Base-by-base conservation (phyloP, 1,140 invertebrate species). In the Drosophila nikananu region DNA sequence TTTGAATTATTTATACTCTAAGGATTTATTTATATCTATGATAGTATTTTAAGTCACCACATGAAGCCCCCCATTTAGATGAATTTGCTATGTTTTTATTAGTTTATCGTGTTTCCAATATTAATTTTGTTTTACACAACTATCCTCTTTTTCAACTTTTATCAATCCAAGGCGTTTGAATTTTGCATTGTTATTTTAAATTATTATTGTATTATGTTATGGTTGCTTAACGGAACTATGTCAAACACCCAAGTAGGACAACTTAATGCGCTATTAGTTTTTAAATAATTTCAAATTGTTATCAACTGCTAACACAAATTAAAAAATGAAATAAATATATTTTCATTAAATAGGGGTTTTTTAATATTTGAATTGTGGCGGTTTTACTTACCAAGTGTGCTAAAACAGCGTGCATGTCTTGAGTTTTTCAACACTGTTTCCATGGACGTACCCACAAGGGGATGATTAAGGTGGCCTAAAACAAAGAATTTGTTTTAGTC, bases 171-270 rank as follows among this genome's bases (percentile, higher is more conserved):
- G 25, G 59, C 59, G 41, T 75, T 64, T 68, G 61, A 63, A 59
- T 74, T 86, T 70, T 86, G 37, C 55, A 86, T 86, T 86, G 83
- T 86, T 86, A 86, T 86, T 86, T 86, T 86, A 86, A 87, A 82
- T 86, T 86, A 86, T 86, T 86, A 86, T 71, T 57, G 54, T 82
- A 86, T 86, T 86, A 81, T 86, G 83, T 86, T 86, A 86, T 86
- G 68, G 83, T 64, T 81, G 74, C 82, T 86, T 81, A 74, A 70
- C 44, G 9, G 66, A 82, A 70, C 65, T 86, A 86, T 71, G 64
- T 66, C 35, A n/a, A 39, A 30, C 51, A 52, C 37, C 49, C 66
- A 64, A 51, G 83, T 75, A 72, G 71, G 49, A 63, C 23, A 37
- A 80, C 71, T 72, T 66, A 80, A 64, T 63, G 63, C 70, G 80